Evolutionary conservation across 2,113 vertebrate genomes (phyloP).

Genomic region (Irena cyanogastra): DNA sequence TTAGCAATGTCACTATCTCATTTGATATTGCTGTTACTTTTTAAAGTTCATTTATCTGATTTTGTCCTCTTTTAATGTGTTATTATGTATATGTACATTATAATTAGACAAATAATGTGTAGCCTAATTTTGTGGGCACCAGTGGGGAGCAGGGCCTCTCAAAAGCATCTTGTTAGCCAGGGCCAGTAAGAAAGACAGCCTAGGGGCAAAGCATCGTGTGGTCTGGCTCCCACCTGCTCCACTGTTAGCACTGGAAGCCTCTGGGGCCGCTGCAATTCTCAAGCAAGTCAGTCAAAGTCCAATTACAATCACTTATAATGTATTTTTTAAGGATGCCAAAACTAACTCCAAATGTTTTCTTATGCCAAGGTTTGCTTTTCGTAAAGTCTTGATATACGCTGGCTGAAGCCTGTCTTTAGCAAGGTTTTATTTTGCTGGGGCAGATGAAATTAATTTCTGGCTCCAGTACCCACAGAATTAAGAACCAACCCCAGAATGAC

Average conservation of each 20-base stretch:
- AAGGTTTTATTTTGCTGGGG: background rate
- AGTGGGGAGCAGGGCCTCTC: background rate
- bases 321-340: background rate
- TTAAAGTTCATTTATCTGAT: background rate
- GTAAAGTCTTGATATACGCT: background rate
- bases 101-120: background rate
- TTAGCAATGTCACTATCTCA: background rate
- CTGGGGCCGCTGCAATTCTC: background rate
- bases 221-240: background rate
- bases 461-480: background rate
- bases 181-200: background rate
- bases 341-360: background rate
- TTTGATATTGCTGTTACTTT: background rate
- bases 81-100: background rate
- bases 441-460: background rate
- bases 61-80: background rate
- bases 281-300: background rate
- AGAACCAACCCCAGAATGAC: background rate
- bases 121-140: background rate
- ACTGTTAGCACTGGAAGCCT: background rate
- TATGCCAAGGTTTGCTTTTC: background rate
- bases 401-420: background rate
- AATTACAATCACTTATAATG: background rate
- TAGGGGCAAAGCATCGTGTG: background rate
- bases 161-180: background rate